These are phyloP conservation scores for Troides helena DNA, from an alignment of 2,888 invertebrate genomes.

Conservation along the genomic window DNA sequence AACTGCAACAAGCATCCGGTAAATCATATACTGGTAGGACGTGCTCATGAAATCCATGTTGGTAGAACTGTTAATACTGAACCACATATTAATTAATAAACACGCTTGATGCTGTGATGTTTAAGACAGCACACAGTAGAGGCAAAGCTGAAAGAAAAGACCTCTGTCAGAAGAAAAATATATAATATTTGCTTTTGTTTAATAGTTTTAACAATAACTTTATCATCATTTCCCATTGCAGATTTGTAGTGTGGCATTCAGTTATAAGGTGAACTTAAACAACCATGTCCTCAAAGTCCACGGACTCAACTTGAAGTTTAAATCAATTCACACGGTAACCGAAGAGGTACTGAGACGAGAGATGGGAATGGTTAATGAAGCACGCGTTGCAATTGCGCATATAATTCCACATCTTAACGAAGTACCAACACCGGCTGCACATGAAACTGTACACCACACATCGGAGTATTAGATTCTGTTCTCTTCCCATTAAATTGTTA, in stretches of 20 bases:
- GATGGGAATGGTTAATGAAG: conserved; percentile 60
- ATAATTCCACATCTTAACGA: conserved; percentile 62
- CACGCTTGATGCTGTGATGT: too few species aligned
- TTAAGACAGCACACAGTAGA: too few species aligned
- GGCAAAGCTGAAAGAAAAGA: too few species aligned
- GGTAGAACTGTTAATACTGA: too few species aligned
- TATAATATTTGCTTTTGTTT: neutral
- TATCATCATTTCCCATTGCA: conserved; percentile 39
- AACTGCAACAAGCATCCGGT: too few species aligned
- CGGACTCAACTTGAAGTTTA: conserved; percentile 74
- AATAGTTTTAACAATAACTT: neutral
- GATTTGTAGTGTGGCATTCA: conserved; percentile 76
- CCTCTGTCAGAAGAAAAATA: too few species aligned
- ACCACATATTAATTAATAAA: too few species aligned
- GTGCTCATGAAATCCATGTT: too few species aligned
- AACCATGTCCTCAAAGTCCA: conserved; percentile 75
- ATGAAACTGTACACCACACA: conserved; percentile 56
- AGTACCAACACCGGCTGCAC: conserved; percentile 61
- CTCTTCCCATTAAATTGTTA: neutral
- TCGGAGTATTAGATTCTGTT: conserved; percentile 38
- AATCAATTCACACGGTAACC: conserved; percentile 73
- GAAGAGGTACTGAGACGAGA: conserved; percentile 67
- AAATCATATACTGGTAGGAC: too few species aligned
- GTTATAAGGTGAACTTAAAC: conserved; percentile 76
- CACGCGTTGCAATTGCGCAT: conserved; percentile 58